A percentile compares a stretch with the other conserved stretches of the same genome.
Evolutionary conservation across 2,113 vertebrate species (phyloP).

Genomic region (Aleadryas rufinucha): DNA sequence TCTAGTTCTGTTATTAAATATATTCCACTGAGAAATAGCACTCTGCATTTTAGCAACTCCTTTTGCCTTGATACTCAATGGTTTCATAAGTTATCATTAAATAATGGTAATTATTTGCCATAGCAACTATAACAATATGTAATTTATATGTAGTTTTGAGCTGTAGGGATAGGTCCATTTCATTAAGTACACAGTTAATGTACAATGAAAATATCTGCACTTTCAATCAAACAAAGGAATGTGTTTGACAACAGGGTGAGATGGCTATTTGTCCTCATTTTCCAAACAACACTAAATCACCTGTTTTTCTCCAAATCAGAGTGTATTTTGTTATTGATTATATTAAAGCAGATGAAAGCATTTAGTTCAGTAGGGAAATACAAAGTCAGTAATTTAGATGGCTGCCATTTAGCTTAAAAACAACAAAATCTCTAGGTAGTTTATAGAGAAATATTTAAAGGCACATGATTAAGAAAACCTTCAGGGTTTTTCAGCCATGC

Average conservation of each 20-base stretch:
- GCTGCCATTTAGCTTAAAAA: background rate
- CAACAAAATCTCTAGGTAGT: background rate
- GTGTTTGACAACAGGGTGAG: background rate
- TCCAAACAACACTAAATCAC: background rate
- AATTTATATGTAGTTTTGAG: conserved; percentile 35
- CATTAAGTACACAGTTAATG: background rate
- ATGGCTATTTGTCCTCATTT: background rate
- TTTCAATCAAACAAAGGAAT: background rate
- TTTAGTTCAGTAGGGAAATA: background rate
- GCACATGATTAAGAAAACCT: background rate
- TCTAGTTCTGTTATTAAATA: background rate
- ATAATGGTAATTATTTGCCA: conserved; percentile 52
- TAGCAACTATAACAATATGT: conserved; percentile 50
- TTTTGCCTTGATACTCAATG: background rate
- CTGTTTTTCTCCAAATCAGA: background rate
- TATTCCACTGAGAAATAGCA: background rate
- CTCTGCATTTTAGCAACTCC: background rate
- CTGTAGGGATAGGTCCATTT: background rate
- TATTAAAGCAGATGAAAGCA: background rate
- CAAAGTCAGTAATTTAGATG: background rate
- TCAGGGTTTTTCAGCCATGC: background rate
- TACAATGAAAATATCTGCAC: background rate
- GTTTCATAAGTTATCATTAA: conserved; percentile 24
- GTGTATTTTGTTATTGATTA: background rate
- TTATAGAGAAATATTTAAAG: background rate